Percentiles rank a stretch among this genome's conserved stretches.
Conservation (phyloP, 2,113 vertebrate genomes). For the Aythya baeri region DNA sequence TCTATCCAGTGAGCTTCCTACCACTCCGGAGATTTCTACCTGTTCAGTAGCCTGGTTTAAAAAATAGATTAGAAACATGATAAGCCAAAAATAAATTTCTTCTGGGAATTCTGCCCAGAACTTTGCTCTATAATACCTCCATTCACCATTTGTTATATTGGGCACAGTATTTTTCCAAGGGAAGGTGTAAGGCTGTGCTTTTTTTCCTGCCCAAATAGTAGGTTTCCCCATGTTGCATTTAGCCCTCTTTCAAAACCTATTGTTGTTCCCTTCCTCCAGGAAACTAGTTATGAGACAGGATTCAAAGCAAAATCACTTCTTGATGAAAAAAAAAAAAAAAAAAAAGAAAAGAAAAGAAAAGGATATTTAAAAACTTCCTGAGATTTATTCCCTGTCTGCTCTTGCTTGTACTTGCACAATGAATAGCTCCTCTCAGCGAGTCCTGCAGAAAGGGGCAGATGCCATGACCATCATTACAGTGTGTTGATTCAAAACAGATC, state of each 20-base stretch:
- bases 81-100: slow-evolving; percentile 19
- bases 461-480: not conserved
- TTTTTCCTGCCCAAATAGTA: not conserved
- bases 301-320: not conserved
- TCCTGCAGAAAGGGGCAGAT: not conserved
- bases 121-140: not conserved
- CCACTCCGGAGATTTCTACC: not conserved
- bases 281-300: not conserved
- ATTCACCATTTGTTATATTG: not conserved
- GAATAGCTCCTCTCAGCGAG: not conserved
- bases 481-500: not conserved
- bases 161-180: not conserved
- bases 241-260: not conserved
- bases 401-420: not conserved
- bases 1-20: not conserved
- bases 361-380: not conserved
- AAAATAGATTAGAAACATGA: not conserved
- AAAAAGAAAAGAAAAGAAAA: not conserved
- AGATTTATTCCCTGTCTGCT: not conserved
- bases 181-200: not conserved
- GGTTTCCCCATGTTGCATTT: not conserved
- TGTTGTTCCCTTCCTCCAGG: not conserved
- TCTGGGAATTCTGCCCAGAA: slow-evolving; percentile 27
- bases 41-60: not conserved
- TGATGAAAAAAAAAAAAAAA: not conserved